Percentiles rank a stretch among this genome's conserved stretches.
Conservation (phyloP, 92 coral and sea anemone species). For the Actinostola sp. region DNA sequence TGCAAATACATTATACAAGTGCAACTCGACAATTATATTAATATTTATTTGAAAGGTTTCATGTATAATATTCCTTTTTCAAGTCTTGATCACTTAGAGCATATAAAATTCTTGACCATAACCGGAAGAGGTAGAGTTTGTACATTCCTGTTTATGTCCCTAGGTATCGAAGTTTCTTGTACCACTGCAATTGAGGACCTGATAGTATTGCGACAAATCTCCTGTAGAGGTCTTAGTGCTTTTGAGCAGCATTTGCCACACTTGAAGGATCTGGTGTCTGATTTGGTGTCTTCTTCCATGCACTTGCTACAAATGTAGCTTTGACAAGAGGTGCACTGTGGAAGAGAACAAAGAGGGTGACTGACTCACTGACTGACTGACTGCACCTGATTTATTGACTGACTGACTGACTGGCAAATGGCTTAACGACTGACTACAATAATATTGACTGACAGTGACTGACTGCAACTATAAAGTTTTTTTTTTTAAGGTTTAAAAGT, state of each 20-base stretch:
- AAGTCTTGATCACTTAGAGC: conserved; percentile 49
- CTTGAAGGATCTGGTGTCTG: conserved; percentile 30
- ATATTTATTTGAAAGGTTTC: no score
- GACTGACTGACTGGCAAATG: no score
- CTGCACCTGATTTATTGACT: no score
- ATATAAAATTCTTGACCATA: conserved; percentile 71
- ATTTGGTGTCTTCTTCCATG: conserved; percentile 51
- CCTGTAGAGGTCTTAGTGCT: conserved; percentile 65
- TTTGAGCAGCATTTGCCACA: conserved; percentile 75
- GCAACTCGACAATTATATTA: no score
- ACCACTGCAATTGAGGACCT: conserved; percentile 36
- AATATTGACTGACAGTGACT: no score
- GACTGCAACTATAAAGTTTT: no score
- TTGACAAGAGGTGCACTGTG: conserved; percentile 72
- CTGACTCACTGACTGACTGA: no score
- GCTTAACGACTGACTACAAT: no score
- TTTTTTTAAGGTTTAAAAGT: no score
- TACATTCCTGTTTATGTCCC: conserved; percentile 73
- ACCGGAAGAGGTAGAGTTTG: conserved; percentile 77
- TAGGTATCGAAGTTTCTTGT: conserved; percentile 43
- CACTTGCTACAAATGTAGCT: conserved; percentile 68
- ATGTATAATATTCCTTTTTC: neutral
- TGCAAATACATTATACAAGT: no score
- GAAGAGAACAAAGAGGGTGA: neutral
- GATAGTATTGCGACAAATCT: conserved; percentile 79